phyloP scores from a whole-genome alignment of 2,888 invertebrate genomes.

The Hypercompe scribonia region DNA sequence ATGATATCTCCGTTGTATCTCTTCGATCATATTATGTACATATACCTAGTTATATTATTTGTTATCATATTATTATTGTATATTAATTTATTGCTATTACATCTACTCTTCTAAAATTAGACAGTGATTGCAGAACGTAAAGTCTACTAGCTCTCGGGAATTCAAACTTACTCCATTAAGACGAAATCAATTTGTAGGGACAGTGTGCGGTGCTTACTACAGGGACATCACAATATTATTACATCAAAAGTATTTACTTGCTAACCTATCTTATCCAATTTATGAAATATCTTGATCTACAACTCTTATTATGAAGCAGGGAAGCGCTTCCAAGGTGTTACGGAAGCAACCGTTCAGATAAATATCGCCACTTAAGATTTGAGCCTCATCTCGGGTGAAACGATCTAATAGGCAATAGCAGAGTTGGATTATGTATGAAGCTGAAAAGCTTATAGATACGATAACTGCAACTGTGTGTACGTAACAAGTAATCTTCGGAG shows the following conservation, averaged over 20 bases:
- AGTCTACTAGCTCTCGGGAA: no score
- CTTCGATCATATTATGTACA: no score
- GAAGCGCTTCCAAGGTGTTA: conserved; percentile 31
- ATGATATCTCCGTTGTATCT: no score
- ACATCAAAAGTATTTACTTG: background rate
- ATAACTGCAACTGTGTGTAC: conserved; percentile 12
- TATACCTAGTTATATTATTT: no score
- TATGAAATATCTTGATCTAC: background rate
- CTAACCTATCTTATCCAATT: background rate
- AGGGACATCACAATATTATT: background rate
- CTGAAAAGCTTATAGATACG: conserved; percentile 24
- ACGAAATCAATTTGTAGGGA: background rate
- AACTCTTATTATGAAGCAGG: background rate
- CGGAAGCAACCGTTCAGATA: conserved; percentile 55
- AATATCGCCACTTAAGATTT: conserved; percentile 66
- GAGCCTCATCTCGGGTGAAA: conserved; percentile 53
- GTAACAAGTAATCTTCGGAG: conserved; percentile 18
- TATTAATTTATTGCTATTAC: no score
- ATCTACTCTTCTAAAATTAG: no score
- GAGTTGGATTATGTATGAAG: conserved; percentile 67
- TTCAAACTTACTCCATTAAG: no score
- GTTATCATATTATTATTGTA: no score
- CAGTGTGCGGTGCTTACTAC: background rate
- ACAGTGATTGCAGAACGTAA: no score
- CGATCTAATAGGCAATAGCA: conserved; percentile 53